phyloP scores from a whole-genome alignment of 2,113 vertebrate species.

The Catharus bicknelli region DNA sequence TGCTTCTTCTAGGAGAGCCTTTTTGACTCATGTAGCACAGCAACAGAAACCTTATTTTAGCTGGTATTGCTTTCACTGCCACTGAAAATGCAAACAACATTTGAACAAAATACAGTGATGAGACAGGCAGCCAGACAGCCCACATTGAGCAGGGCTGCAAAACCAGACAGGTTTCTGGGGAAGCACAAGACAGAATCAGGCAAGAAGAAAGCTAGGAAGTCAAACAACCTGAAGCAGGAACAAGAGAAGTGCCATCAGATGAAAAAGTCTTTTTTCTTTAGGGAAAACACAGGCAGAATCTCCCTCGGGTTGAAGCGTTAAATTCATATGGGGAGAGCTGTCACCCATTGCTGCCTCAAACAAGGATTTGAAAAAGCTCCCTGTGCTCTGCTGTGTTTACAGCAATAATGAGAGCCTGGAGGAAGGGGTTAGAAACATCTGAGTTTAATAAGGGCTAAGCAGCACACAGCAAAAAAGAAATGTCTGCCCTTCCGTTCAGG shows the following conservation, averaged over 20 bases:
- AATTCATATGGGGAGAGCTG: background rate
- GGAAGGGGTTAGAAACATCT: constrained; percentile 64
- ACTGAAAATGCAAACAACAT: background rate
- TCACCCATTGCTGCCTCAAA: constrained; percentile 39
- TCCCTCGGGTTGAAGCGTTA: background rate
- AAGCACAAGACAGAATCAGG: background rate
- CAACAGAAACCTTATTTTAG: background rate
- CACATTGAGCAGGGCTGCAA: background rate
- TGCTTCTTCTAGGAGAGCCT: background rate
- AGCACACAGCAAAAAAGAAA: constrained; percentile 54
- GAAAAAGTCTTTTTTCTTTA: background rate
- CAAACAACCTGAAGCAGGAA: background rate
- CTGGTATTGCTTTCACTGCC: background rate
- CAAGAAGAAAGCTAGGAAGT: background rate
- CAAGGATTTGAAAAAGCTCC: constrained; percentile 9
- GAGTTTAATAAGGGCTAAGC: constrained; percentile 67
- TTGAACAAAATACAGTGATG: background rate
- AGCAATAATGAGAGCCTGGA: constrained; percentile 54
- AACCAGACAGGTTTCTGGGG: background rate
- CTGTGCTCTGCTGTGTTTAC: constrained; percentile 44
- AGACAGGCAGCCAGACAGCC: background rate
- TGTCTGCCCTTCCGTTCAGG: constrained; percentile 58
- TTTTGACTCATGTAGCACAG: background rate
- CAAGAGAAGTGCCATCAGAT: background rate
- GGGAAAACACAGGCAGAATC: background rate